Percentiles rank a stretch among this genome's conserved stretches.
phyloP scores from a whole-genome alignment of 2,797 vertebrate genomes.

The Ceryle rudis region DNA sequence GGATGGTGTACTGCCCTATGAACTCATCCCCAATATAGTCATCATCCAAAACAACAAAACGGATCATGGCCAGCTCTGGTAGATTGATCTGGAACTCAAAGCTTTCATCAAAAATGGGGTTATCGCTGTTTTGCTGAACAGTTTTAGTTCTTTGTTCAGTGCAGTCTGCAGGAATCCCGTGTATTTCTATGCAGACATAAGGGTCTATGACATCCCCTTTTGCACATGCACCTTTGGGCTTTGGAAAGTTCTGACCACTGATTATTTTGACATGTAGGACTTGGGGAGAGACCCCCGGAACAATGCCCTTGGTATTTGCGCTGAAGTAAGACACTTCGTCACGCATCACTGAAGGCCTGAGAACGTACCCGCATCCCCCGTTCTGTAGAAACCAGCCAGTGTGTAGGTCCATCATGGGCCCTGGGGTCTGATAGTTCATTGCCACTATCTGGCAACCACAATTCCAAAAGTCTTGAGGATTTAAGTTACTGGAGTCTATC shows the following conservation, averaged over 20 bases:
- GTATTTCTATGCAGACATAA: conserved; percentile 96
- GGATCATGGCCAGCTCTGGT: conserved; percentile 93
- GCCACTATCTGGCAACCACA: conserved; percentile 97
- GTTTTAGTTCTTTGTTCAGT: conserved; percentile 96
- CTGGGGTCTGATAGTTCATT: conserved; percentile 96
- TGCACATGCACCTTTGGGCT: conserved; percentile 95
- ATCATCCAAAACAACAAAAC: conserved; percentile 95
- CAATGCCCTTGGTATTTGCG: conserved; percentile 93
- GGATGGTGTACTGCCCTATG: conserved; percentile 94
- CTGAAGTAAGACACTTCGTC: conserved; percentile 98
- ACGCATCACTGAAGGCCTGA: conserved; percentile 93
- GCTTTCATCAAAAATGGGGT: conserved; percentile 97
- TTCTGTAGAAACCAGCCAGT: conserved; percentile 96
- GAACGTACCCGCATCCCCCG: conserved; percentile 92
- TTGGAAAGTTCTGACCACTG: conserved; percentile 96
- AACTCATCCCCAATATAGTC: conserved; percentile 99
- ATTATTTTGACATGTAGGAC: conserved; percentile 95
- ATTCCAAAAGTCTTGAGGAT: conserved; percentile 98
- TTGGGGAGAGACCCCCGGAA: conserved; percentile 94
- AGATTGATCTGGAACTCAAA: conserved; percentile 98
- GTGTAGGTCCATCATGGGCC: conserved; percentile 96
- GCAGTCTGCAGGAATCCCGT: conserved; percentile 95
- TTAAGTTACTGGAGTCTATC: conserved; percentile 96
- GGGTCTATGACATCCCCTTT: conserved; percentile 98
- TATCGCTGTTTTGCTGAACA: conserved; percentile 94